A percentile compares a stretch with the other conserved stretches of the same genome.
Conservation (phyloP, 2,113 vertebrate genomes). For the Channa maculata region DNA sequence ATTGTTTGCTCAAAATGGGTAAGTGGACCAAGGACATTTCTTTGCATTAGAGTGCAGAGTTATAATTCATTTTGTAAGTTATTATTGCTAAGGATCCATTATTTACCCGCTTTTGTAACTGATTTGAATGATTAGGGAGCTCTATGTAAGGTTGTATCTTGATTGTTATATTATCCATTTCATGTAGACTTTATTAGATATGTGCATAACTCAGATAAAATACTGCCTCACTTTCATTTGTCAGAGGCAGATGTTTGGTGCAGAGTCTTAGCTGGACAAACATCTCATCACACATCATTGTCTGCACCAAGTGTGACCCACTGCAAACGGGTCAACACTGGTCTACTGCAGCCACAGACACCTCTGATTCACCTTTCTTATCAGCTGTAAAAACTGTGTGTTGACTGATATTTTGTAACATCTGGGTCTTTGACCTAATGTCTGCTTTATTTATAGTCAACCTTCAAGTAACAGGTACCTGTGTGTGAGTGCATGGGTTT, state of each 20-base stretch:
- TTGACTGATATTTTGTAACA: constrained; percentile 36
- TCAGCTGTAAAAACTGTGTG: constrained; percentile 15
- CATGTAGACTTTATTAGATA: no score
- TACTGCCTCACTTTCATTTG: not conserved
- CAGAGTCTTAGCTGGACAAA: constrained; percentile 14
- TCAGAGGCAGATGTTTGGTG: constrained; percentile 19
- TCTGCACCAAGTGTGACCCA: no score
- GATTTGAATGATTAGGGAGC: not conserved
- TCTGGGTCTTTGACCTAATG: constrained; percentile 48
- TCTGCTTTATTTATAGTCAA: constrained; percentile 56
- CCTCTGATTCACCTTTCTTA: constrained; percentile 22
- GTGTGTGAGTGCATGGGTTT: constrained; percentile 20
- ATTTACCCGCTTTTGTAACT: not conserved
- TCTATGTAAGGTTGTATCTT: no score
- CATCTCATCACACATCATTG: not conserved
- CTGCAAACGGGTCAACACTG: constrained; percentile 7
- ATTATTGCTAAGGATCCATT: not conserved
- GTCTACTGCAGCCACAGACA: not conserved
- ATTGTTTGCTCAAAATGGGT: constrained; percentile 44
- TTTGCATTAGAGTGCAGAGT: not conserved
- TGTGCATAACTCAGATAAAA: no score
- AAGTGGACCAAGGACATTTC: constrained; percentile 24
- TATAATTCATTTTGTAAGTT: not conserved
- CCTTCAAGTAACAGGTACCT: constrained; percentile 56
- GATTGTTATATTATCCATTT: no score